Evolutionary conservation across 2,888 invertebrate species (phyloP).

Genomic region (Eupithecia inturbata): DNA sequence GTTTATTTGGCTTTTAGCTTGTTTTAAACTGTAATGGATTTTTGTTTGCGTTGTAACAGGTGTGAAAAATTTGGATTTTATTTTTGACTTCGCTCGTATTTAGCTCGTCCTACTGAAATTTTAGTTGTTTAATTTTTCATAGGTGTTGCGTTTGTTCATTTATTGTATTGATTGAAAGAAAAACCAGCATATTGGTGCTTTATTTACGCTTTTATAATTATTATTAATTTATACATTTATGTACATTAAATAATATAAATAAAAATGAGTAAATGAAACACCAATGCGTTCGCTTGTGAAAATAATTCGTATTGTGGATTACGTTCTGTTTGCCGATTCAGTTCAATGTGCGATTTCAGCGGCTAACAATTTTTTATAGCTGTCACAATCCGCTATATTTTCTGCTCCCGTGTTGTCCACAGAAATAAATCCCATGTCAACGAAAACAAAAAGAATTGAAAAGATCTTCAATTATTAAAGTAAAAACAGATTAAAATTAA

Average conservation of each 20-base stretch:
- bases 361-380: neutral
- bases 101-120: neutral
- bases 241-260: too few species aligned
- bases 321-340: neutral
- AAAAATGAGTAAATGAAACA: neutral
- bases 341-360: neutral
- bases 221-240: neutral
- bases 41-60: slow-evolving; percentile 27
- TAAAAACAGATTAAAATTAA: too few species aligned
- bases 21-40: slow-evolving; percentile 35
- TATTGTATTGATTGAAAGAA: neutral
- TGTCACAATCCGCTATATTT: neutral
- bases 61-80: slow-evolving; percentile 3
- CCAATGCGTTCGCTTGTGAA: neutral
- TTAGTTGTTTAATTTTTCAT: neutral
- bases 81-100: neutral
- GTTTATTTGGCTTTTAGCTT: slow-evolving; percentile 32
- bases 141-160: neutral
- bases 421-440: neutral
- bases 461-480: neutral
- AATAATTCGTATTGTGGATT: neutral
- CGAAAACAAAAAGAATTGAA: neutral
- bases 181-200: neutral
- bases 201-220: neutral
- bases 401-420: neutral